phyloP scores from a whole-genome alignment of 2,888 invertebrate genomes.

The Hanleya hanleyi region DNA sequence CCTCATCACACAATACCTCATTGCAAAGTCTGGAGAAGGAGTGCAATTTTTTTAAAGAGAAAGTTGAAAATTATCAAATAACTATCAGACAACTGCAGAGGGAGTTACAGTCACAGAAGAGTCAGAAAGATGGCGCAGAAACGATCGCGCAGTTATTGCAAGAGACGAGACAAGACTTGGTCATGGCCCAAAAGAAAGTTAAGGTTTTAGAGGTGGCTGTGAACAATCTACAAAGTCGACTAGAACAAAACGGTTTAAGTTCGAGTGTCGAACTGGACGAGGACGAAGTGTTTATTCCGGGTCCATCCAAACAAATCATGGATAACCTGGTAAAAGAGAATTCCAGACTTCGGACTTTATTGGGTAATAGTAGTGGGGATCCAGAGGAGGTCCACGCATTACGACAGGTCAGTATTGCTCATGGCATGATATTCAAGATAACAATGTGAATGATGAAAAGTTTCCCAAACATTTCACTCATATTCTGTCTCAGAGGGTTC shows the following conservation, averaged over 20 bases:
- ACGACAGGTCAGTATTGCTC: slow-evolving; percentile 40
- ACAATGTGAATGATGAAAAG: no score
- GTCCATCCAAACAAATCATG: slow-evolving; percentile 54
- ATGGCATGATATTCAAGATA: no score
- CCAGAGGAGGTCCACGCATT: slow-evolving; percentile 46
- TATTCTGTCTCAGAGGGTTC: no score
- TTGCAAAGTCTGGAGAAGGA: slow-evolving; percentile 46
- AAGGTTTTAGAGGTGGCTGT: slow-evolving; percentile 51
- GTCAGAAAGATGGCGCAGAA: slow-evolving; percentile 55
- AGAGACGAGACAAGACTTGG: slow-evolving; percentile 54
- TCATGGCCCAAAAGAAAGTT: slow-evolving; percentile 44
- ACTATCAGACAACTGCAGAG: slow-evolving; percentile 47
- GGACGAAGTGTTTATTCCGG: slow-evolving; percentile 58
- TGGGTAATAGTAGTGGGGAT: slow-evolving; percentile 38
- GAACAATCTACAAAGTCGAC: slow-evolving; percentile 54
- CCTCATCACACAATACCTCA: no score
- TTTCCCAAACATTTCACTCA: no score
- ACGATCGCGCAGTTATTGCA: slow-evolving; percentile 57
- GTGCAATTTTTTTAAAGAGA: slow-evolving; percentile 46
- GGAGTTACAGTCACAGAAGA: slow-evolving; percentile 49
- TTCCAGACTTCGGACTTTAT: slow-evolving; percentile 47
- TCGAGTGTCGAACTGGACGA: slow-evolving; percentile 49
- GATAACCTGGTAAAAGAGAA: slow-evolving; percentile 62
- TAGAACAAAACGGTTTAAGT: slow-evolving; percentile 50
- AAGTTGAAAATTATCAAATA: slow-evolving; percentile 30